These are phyloP conservation scores for Cremastinae sp. DNA, from an alignment of 2,888 invertebrate genomes.

Conservation along the genomic window DNA sequence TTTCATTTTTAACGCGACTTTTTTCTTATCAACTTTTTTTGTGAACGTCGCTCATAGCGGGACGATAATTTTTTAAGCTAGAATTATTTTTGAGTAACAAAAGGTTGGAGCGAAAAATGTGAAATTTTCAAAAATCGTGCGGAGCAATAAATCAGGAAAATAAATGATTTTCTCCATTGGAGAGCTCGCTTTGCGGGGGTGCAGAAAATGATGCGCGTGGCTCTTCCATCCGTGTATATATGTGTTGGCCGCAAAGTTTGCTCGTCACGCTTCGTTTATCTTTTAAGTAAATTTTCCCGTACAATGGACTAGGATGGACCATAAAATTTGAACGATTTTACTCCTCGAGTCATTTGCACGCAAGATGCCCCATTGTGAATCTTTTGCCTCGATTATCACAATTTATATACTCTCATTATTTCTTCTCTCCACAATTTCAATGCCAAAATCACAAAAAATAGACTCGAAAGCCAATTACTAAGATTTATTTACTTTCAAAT, in stretches of 20 bases:
- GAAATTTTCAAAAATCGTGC: not conserved
- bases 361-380: constrained; percentile 3
- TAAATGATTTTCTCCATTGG: not conserved
- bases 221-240: constrained; percentile 23
- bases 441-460: no score
- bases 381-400: constrained; percentile 13
- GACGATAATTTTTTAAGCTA: no score
- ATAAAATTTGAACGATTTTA: constrained; percentile 28
- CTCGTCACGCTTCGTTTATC: constrained; percentile 46
- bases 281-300: constrained; percentile 11
- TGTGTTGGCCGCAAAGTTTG: constrained; percentile 31
- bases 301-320: constrained; percentile 38
- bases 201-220: constrained; percentile 30
- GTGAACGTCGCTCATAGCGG: not conserved
- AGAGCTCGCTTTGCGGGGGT: constrained; percentile 16
- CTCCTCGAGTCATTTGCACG: not conserved
- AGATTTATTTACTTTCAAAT: no score
- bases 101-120: no score
- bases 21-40: constrained; percentile 20
- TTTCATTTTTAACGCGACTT: not conserved
- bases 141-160: not conserved
- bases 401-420: not conserved
- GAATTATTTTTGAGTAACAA: no score
- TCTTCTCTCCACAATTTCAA: no score
- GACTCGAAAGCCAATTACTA: no score